phyloP scores from a whole-genome alignment of 2,113 vertebrate genomes.

The Pantherophis guttatus region DNA sequence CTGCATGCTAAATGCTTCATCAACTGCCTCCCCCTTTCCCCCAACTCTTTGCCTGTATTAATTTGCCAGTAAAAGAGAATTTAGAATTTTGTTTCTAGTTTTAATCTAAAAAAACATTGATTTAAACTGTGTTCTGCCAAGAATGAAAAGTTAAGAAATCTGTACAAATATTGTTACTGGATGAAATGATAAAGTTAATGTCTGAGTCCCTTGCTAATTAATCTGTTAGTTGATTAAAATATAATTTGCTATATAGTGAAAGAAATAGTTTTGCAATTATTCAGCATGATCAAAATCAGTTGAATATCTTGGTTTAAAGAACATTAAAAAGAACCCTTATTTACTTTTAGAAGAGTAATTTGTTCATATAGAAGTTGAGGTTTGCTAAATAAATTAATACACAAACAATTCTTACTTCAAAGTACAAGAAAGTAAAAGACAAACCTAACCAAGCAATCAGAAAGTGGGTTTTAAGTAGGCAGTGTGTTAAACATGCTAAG shows the following conservation, averaged over 20 bases:
- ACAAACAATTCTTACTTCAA: not conserved
- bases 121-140: not conserved
- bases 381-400: slow-evolving; percentile 17
- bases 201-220: not conserved
- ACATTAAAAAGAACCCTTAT: not conserved
- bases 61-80: not conserved
- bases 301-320: not conserved
- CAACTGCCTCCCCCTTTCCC: slow-evolving; percentile 33
- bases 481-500: slow-evolving; percentile 29
- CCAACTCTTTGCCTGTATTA: slow-evolving; percentile 10
- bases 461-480: slow-evolving; percentile 54
- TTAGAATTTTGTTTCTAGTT: slow-evolving; percentile 5
- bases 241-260: not conserved
- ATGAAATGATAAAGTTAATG: not conserved
- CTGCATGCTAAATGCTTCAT: slow-evolving; percentile 49
- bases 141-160: not conserved
- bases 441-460: slow-evolving; percentile 38
- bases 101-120: not conserved
- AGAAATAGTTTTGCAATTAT: not conserved
- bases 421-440: slow-evolving; percentile 23
- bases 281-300: not conserved
- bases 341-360: not conserved
- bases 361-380: not conserved
- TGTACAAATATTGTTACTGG: not conserved
- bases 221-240: not conserved